Evolutionary conservation across 1,140 invertebrate species (phyloP).

Genomic region (Procambarus clarkii): DNA sequence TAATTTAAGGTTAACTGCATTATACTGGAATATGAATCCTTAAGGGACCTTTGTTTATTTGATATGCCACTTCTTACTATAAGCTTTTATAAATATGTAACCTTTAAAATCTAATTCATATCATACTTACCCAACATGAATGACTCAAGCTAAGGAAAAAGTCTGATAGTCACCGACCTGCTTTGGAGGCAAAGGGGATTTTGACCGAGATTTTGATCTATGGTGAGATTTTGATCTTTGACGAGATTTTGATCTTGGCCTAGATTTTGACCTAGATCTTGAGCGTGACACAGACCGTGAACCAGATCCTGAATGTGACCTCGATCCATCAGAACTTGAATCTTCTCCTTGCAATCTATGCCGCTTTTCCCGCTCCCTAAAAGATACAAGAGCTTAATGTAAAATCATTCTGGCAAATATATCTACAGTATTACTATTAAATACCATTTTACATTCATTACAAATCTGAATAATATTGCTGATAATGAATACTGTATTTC

Average conservation of each 20-base stretch:
- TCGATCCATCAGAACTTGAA: slow-evolving; percentile 57
- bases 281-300: slow-evolving; percentile 59
- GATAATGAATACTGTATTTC: background rate
- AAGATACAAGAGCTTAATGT: background rate
- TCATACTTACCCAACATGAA: background rate
- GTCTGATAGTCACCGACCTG: slow-evolving; percentile 26
- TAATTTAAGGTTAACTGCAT: no score
- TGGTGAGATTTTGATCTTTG: slow-evolving; percentile 39
- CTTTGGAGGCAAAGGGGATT: slow-evolving; percentile 35
- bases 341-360: slow-evolving; percentile 65
- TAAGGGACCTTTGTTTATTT: no score
- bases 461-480: background rate
- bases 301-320: slow-evolving; percentile 51
- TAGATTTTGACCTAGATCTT: slow-evolving; percentile 43
- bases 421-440: background rate
- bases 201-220: slow-evolving; percentile 38
- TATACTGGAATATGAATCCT: no score
- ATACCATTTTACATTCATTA: background rate
- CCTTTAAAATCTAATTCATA: no score
- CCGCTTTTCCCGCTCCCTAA: slow-evolving; percentile 65
- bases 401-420: background rate
- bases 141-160: background rate
- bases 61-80: no score
- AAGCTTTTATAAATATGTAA: no score
- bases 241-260: slow-evolving; percentile 41